These are phyloP conservation scores for Macaria liturata DNA, from an alignment of 2,888 invertebrate species.

Conservation along the genomic window DNA sequence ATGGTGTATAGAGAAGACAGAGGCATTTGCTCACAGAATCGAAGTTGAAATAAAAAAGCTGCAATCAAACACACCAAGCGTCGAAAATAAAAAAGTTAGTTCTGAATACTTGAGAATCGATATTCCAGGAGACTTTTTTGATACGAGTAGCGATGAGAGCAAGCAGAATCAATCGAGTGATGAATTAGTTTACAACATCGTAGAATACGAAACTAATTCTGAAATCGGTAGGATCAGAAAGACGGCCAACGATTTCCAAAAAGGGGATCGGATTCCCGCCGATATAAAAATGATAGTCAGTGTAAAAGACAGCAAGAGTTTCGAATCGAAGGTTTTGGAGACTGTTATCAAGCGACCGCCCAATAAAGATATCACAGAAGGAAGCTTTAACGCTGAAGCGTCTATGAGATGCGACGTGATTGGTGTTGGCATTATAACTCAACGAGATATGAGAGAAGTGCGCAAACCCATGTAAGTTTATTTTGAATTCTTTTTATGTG, in stretches of 20 bases:
- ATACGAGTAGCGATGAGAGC: constrained; percentile 47
- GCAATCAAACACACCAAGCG: constrained; percentile 36
- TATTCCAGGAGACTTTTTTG: constrained; percentile 65
- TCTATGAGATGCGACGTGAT: constrained; percentile 58
- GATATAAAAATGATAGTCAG: constrained; percentile 49
- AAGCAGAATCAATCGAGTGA: constrained; percentile 52
- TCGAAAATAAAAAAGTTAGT: constrained; percentile 41
- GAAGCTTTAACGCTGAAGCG: constrained; percentile 47
- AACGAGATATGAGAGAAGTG: constrained; percentile 49
- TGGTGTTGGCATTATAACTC: constrained; percentile 62
- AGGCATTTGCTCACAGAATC: constrained; percentile 59
- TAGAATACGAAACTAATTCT: constrained; percentile 63
- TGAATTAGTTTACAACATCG: constrained; percentile 67
- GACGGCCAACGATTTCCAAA: constrained; percentile 30
- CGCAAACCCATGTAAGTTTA: constrained; percentile 61
- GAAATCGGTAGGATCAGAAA: constrained; percentile 41
- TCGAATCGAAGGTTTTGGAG: constrained; percentile 45
- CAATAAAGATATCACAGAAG: constrained; percentile 55
- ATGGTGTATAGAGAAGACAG: constrained; percentile 61
- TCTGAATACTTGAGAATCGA: constrained; percentile 62
- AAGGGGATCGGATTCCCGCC: constrained; percentile 40
- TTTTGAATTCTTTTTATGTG: constrained; percentile 1
- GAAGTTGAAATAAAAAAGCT: constrained; percentile 40
- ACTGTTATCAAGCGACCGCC: constrained; percentile 42
- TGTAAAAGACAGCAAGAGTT: constrained; percentile 42